Percentiles rank a stretch among this genome's conserved stretches.
Conservation (phyloP, 2,888 invertebrate species). For the Glyphotaelius pellucidus region DNA sequence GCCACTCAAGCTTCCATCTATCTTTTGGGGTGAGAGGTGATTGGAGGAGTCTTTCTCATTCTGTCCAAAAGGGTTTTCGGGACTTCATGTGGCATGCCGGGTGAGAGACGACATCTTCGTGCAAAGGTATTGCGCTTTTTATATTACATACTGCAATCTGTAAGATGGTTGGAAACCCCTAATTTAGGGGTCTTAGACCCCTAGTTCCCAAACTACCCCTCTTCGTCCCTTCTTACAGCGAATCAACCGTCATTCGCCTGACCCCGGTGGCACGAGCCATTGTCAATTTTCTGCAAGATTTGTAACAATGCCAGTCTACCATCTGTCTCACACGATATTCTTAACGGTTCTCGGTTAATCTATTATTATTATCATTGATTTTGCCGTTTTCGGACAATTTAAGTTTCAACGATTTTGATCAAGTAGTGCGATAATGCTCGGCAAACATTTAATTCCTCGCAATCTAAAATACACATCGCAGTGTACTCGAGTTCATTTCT, state of each 20-base stretch:
- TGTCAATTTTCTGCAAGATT: slow-evolving; percentile 45
- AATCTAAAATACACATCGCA: not conserved
- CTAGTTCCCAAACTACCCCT: slow-evolving; percentile 2
- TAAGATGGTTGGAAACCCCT: not conserved
- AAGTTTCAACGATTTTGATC: not conserved
- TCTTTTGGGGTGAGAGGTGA: too few species aligned
- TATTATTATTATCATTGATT: not conserved
- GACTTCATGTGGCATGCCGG: too few species aligned
- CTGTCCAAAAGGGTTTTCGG: too few species aligned
- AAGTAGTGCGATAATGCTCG: not conserved
- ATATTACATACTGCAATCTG: not conserved
- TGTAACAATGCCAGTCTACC: slow-evolving; percentile 46
- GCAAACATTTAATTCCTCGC: not conserved
- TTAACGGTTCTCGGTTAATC: slow-evolving; percentile 39
- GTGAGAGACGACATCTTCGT: too few species aligned
- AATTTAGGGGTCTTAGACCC: slow-evolving; percentile 11
- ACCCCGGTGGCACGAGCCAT: slow-evolving; percentile 52
- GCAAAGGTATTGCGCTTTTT: too few species aligned
- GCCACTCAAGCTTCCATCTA: too few species aligned
- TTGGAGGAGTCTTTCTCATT: too few species aligned
- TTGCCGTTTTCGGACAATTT: slow-evolving; percentile 16
- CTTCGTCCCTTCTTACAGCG: slow-evolving; percentile 5
- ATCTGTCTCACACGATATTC: slow-evolving; percentile 29
- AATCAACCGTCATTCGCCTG: slow-evolving; percentile 44
- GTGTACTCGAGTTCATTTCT: not conserved